Percentiles rank a stretch among this genome's conserved stretches.
These are phyloP conservation scores for Drosophila albomicans DNA, from an alignment of 1,140 invertebrate species.

Conservation along the genomic window DNA sequence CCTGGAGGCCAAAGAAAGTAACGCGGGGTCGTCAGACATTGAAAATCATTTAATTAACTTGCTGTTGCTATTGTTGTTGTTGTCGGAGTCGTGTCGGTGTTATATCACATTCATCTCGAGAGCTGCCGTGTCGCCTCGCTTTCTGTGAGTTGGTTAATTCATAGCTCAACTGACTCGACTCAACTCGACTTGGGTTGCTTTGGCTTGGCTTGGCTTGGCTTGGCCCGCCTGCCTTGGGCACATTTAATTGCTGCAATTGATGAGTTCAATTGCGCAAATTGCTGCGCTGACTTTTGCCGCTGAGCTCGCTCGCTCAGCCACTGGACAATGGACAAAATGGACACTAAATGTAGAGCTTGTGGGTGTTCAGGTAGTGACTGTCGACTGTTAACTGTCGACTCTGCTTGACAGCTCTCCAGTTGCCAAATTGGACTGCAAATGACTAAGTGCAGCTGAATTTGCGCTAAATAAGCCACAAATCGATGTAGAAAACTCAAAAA, in stretches of 20 bases:
- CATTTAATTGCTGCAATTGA: constrained; percentile 82
- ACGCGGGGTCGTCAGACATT: constrained; percentile 61
- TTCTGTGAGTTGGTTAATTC: constrained; percentile 68
- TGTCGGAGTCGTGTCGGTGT: constrained; percentile 43
- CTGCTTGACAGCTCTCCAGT: constrained; percentile 3
- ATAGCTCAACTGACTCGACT: constrained; percentile 40
- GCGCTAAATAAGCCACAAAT: constrained; percentile 4
- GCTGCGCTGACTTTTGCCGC: constrained; percentile 66
- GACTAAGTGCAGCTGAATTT: constrained; percentile 15
- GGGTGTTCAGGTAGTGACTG: constrained; percentile 46
- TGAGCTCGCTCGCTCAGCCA: constrained; percentile 1
- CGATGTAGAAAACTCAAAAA: background rate
- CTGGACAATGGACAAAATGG: constrained; percentile 17
- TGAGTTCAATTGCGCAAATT: constrained; percentile 81
- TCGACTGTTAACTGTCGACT: constrained; percentile 3
- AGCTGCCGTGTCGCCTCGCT: constrained; percentile 39
- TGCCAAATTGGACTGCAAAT: constrained; percentile 20
- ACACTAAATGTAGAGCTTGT: constrained; percentile 26
- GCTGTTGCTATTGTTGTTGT: constrained; percentile 26
- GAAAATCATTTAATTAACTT: constrained; percentile 80
- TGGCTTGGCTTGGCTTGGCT: too few species aligned
- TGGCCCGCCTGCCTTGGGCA: constrained; percentile 52
- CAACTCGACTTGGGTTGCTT: too few species aligned
- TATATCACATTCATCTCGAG: constrained; percentile 67
- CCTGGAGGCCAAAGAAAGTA: constrained; percentile 66